These are phyloP conservation scores for Ceraclea dissimilis DNA, from an alignment of 2,888 invertebrate genomes.

Conservation along the genomic window DNA sequence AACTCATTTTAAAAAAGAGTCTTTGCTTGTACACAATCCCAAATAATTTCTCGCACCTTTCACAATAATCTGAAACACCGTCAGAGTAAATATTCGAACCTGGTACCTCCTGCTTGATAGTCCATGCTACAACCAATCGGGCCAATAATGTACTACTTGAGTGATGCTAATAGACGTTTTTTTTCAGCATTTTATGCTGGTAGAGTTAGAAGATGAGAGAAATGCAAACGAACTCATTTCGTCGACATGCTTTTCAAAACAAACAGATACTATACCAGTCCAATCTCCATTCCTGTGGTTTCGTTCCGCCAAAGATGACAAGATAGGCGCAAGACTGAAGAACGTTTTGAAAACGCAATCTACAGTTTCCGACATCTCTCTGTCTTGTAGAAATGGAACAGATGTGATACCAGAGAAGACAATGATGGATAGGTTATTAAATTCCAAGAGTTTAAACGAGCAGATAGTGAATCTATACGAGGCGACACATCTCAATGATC, in stretches of 20 bases:
- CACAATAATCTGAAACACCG: too few relatives aligned
- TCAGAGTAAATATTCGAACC: too few relatives aligned
- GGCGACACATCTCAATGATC: conserved; percentile 59
- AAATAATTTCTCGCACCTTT: too few relatives aligned
- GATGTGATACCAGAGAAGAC: conserved; percentile 36
- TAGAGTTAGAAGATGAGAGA: conserved; percentile 57
- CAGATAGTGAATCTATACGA: conserved; percentile 61
- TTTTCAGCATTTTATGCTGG: conserved; percentile 62
- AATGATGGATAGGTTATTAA: conserved; percentile 42
- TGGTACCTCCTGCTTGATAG: too few relatives aligned
- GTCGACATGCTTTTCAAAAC: conserved; percentile 50
- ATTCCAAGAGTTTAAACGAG: conserved; percentile 50
- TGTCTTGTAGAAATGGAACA: conserved; percentile 43
- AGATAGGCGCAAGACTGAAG: conserved; percentile 23
- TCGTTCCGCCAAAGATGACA: conserved; percentile 40
- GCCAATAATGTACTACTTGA: too few relatives aligned
- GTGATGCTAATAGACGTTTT: too few relatives aligned
- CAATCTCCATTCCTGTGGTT: conserved; percentile 71
- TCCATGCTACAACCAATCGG: too few relatives aligned
- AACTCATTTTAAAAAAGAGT: too few relatives aligned
- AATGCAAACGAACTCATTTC: conserved; percentile 50
- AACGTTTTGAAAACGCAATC: conserved; percentile 11
- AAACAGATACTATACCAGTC: conserved; percentile 53
- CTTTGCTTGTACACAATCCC: too few relatives aligned
- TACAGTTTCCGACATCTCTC: conserved; percentile 24